Percentiles rank a stretch among this genome's conserved stretches.
These are phyloP conservation scores for Phasianus colchicus DNA, from an alignment of 2,113 vertebrate species.

Conservation along the genomic window DNA sequence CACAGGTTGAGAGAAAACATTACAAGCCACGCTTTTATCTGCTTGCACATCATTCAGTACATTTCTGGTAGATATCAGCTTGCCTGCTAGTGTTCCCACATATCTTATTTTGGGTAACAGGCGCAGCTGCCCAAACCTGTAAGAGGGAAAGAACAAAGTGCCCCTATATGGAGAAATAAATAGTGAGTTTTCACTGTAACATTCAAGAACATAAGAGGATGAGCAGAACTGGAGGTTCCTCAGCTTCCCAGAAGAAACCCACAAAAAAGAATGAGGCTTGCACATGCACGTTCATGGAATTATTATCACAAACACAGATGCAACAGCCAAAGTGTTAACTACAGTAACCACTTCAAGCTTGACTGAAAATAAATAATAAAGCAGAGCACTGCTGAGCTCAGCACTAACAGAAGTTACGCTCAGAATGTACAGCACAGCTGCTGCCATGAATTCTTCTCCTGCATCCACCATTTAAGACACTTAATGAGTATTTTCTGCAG, in stretches of 20 bases:
- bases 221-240: not conserved
- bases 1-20: not conserved
- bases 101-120: not conserved
- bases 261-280: not conserved
- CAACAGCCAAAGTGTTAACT: not conserved
- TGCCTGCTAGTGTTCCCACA: not conserved
- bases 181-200: not conserved
- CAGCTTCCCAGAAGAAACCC: not conserved
- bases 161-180: not conserved
- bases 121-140: not conserved
- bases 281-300: not conserved
- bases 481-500: not conserved
- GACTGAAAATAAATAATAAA: not conserved
- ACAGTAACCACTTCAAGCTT: not conserved
- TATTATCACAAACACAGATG: not conserved
- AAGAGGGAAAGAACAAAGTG: not conserved
- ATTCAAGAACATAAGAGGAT: not conserved
- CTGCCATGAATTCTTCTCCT: not conserved
- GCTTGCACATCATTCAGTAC: not conserved
- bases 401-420: not conserved
- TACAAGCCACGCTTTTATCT: not conserved
- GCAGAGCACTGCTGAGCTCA: not conserved
- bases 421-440: not conserved
- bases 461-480: not conserved
- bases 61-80: not conserved